Conservation (phyloP, 2,888 invertebrate genomes). For the Pomacea canaliculata region DNA sequence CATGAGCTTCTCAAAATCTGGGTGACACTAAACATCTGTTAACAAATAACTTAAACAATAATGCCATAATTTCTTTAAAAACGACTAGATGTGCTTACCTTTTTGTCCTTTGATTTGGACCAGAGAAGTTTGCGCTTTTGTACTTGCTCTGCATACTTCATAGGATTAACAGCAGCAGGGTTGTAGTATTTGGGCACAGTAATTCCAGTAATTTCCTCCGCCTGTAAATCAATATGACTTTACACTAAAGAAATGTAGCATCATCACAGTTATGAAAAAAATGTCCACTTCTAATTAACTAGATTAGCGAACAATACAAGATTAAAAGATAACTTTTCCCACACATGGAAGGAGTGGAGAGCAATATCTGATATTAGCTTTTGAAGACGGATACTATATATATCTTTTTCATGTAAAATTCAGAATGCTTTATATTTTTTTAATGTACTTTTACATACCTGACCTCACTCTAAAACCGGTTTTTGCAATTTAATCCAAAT, state of each 20-base stretch:
- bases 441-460: not conserved
- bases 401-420: too few relatives aligned
- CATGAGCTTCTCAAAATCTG: not conserved
- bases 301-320: not conserved
- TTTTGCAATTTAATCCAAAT: not conserved
- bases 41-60: not conserved
- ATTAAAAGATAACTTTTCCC: too few relatives aligned
- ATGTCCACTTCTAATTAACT: too few relatives aligned
- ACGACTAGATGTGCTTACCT: constrained; percentile 35
- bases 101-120: constrained; percentile 71
- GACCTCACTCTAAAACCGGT: not conserved
- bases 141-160: constrained; percentile 82
- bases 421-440: not conserved
- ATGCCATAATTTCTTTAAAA: not conserved
- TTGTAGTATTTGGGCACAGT: constrained; percentile 81
- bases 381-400: too few relatives aligned
- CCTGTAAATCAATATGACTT: constrained; percentile 41
- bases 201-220: constrained; percentile 72
- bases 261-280: too few relatives aligned
- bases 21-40: too few relatives aligned
- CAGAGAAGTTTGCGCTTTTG: constrained; percentile 93
- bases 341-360: too few relatives aligned
- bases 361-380: too few relatives aligned
- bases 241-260: too few relatives aligned
- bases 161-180: constrained; percentile 81